phyloP scores from a whole-genome alignment of 1,140 invertebrate genomes.

The Stenopsyche tienmushanensis region DNA sequence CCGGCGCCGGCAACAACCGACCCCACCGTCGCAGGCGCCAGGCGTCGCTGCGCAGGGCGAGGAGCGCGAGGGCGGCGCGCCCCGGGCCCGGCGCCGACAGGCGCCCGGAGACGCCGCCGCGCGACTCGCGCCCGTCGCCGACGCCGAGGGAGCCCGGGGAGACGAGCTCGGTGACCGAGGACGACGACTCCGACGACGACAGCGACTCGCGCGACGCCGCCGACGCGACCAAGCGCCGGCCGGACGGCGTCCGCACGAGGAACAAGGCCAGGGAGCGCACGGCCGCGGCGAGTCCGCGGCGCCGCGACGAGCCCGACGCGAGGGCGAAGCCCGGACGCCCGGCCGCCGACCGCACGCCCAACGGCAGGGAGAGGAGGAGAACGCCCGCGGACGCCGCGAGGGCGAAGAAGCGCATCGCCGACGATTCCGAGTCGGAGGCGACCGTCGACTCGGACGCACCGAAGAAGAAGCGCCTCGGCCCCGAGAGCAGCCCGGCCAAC shows the following conservation, averaged over 20 bases:
- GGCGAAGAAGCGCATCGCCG: slow-evolving; percentile 69
- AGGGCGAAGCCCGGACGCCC: slow-evolving; percentile 56
- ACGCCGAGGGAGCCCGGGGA: slow-evolving; percentile 63
- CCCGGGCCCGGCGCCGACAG: slow-evolving; percentile 62
- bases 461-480: slow-evolving; percentile 75
- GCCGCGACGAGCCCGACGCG: slow-evolving; percentile 65
- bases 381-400: slow-evolving; percentile 65
- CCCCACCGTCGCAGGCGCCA: slow-evolving; percentile 86
- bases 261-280: slow-evolving; percentile 81
- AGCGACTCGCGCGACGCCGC: slow-evolving; percentile 73
- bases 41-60: slow-evolving; percentile 84
- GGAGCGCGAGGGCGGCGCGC: slow-evolving; percentile 72
- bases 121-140: slow-evolving; percentile 62
- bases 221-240: slow-evolving; percentile 49
- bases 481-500: slow-evolving; percentile 76
- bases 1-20: slow-evolving; percentile 92
- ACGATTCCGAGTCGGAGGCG: slow-evolving; percentile 55
- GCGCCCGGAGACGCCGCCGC: slow-evolving; percentile 53
- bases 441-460: slow-evolving; percentile 63
- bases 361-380: slow-evolving; percentile 64
- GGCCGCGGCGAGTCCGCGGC: slow-evolving; percentile 5
- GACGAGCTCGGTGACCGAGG: slow-evolving; percentile 90
- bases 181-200: slow-evolving; percentile 90
- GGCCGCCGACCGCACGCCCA: slow-evolving; percentile 50
- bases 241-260: slow-evolving; percentile 80